These are phyloP conservation scores for Sceliomorpha sp. DNA, from an alignment of 2,888 invertebrate genomes.

Conservation along the genomic window DNA sequence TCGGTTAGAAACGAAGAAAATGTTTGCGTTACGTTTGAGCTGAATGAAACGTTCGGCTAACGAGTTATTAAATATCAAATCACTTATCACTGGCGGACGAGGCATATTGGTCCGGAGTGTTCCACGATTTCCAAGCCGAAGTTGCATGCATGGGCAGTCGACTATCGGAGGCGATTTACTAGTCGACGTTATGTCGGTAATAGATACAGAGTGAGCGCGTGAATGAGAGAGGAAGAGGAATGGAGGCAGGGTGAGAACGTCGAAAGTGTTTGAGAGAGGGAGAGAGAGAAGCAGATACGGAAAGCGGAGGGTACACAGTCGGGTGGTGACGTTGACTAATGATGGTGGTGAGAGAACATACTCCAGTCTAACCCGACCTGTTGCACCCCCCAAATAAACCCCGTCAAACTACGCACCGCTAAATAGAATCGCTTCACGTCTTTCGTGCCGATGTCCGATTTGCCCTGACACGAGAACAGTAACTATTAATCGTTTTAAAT, in stretches of 20 bases:
- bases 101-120: slow-evolving; percentile 34
- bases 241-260: slow-evolving; percentile 50
- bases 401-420: slow-evolving; percentile 57
- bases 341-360: slow-evolving; percentile 80
- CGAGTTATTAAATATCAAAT: slow-evolving; percentile 9
- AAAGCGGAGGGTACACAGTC: slow-evolving; percentile 50
- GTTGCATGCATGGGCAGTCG: slow-evolving; percentile 64
- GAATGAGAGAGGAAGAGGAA: slow-evolving; percentile 53
- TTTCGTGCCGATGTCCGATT: slow-evolving; percentile 52
- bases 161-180: slow-evolving; percentile 67
- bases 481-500: slow-evolving; percentile 43
- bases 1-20: too few species aligned
- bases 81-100: slow-evolving; percentile 29
- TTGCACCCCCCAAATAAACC: slow-evolving; percentile 72
- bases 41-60: background rate
- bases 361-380: slow-evolving; percentile 78
- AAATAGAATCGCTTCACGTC: slow-evolving; percentile 55
- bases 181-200: slow-evolving; percentile 70
- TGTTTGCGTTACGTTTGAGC: too few species aligned
- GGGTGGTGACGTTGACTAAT: slow-evolving; percentile 64
- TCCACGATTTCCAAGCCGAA: slow-evolving; percentile 60
- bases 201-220: slow-evolving; percentile 66
- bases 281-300: slow-evolving; percentile 55
- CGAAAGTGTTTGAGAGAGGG: slow-evolving; percentile 49
- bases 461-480: slow-evolving; percentile 42